A percentile compares a stretch with the other conserved stretches of the same genome.
phyloP scores from a whole-genome alignment of 2,888 invertebrate genomes.

The Helobdella robusta region DNA sequence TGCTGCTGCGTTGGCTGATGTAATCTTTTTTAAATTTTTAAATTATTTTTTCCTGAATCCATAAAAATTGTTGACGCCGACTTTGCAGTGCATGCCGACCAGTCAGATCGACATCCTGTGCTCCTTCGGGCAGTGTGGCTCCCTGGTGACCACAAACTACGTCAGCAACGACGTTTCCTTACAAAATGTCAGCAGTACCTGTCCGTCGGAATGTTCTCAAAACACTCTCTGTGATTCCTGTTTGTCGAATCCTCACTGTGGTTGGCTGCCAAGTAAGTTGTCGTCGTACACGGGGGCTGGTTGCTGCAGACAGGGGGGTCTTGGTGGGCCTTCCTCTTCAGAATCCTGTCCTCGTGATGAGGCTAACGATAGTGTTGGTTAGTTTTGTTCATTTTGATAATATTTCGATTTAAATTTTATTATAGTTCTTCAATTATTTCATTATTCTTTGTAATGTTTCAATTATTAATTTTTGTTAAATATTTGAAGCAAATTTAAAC shows the following conservation, averaged over 20 bases:
- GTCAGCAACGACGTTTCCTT: background rate
- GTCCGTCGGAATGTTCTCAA: slow-evolving; percentile 73
- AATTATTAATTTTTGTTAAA: no score
- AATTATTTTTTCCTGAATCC: no score
- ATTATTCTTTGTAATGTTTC: background rate
- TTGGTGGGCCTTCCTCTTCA: slow-evolving; percentile 28
- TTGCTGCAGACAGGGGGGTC: slow-evolving; percentile 55
- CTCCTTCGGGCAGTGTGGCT: slow-evolving; percentile 15
- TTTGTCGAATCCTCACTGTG: slow-evolving; percentile 76
- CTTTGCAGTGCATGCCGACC: slow-evolving; percentile 7
- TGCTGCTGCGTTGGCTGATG: no score
- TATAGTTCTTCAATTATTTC: no score
- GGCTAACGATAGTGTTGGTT: no score
- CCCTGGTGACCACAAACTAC: slow-evolving; percentile 14
- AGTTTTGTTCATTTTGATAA: no score
- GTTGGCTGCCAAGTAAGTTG: slow-evolving; percentile 72
- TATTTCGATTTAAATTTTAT: no score
- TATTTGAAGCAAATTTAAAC: no score
- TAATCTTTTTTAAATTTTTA: no score
- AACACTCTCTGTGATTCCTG: slow-evolving; percentile 78
- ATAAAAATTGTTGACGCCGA: no score
- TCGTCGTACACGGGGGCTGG: slow-evolving; percentile 54
- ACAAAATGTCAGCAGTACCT: slow-evolving; percentile 56
- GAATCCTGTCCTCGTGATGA: no score
- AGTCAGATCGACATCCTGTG: slow-evolving; percentile 5